phyloP scores from a whole-genome alignment of 1,140 invertebrate species.

The Maconellicoccus hirsutus region DNA sequence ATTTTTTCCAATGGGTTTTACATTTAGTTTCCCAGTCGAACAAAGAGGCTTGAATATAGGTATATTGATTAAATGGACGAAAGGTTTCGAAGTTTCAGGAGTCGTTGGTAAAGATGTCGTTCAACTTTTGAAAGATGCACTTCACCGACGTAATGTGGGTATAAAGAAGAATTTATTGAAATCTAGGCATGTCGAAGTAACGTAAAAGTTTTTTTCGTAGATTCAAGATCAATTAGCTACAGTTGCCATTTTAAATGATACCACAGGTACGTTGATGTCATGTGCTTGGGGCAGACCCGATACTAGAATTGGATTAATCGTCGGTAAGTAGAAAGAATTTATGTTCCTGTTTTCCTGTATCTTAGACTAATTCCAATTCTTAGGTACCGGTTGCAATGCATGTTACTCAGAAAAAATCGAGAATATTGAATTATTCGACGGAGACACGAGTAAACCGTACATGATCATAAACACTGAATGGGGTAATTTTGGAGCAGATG shows the following conservation, averaged over 20 bases:
- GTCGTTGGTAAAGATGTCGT: constrained; percentile 81
- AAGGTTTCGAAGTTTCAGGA: constrained; percentile 80
- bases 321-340: constrained; percentile 6
- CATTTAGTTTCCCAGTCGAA: constrained; percentile 61
- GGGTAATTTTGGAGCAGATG: constrained; percentile 71
- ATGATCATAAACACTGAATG: constrained; percentile 79
- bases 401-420: constrained; percentile 75
- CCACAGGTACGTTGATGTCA: constrained; percentile 84
- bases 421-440: constrained; percentile 49
- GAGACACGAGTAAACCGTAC: constrained; percentile 48
- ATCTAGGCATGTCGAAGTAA: no score
- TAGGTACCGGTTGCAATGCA: constrained; percentile 92
- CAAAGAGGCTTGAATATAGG: constrained; percentile 85
- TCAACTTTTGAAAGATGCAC: constrained; percentile 61
- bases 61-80: constrained; percentile 81
- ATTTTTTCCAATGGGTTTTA: constrained; percentile 55
- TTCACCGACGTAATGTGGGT: constrained; percentile 52
- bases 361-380: constrained; percentile 64
- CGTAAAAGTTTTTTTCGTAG: no score
- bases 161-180: no score
- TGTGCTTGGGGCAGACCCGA: constrained; percentile 80
- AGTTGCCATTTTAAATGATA: constrained; percentile 65
- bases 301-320: constrained; percentile 48
- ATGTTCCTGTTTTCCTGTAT: constrained; percentile 3
- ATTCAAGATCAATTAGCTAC: constrained; percentile 49